phyloP scores from a whole-genome alignment of 2,797 vertebrate species.

The Dermochelys coriacea region DNA sequence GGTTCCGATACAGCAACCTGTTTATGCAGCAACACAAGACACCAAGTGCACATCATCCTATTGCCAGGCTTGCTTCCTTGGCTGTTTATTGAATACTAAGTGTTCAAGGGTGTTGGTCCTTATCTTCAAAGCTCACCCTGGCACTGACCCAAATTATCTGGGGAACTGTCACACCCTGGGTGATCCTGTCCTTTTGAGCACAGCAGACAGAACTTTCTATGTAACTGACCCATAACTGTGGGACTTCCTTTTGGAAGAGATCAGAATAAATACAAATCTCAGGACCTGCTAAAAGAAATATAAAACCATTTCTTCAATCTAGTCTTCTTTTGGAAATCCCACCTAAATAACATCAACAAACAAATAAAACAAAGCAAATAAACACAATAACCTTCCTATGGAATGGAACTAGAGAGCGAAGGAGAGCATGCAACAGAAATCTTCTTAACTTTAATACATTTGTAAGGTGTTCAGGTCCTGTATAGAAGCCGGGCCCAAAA shows the following conservation, averaged over 20 bases:
- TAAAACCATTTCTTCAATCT: not conserved
- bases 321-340: not conserved
- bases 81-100: not conserved
- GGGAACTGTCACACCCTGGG: not conserved
- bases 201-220: not conserved
- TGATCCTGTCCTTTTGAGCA: not conserved
- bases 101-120: not conserved
- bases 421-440: not conserved
- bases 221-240: not conserved
- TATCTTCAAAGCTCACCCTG: not conserved
- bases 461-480: not conserved
- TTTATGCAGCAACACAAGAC: not conserved
- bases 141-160: not conserved
- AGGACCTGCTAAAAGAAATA: not conserved
- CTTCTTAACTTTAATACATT: not conserved
- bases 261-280: not conserved
- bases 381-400: not conserved
- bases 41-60: fast-evolving
- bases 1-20: not conserved
- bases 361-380: not conserved
- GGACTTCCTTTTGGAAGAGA: not conserved
- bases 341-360: not conserved
- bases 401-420: not conserved
- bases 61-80: not conserved
- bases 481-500: not conserved